Base-by-base conservation (phyloP, 2,113 vertebrate genomes). In the Archilochus colubris region DNA sequence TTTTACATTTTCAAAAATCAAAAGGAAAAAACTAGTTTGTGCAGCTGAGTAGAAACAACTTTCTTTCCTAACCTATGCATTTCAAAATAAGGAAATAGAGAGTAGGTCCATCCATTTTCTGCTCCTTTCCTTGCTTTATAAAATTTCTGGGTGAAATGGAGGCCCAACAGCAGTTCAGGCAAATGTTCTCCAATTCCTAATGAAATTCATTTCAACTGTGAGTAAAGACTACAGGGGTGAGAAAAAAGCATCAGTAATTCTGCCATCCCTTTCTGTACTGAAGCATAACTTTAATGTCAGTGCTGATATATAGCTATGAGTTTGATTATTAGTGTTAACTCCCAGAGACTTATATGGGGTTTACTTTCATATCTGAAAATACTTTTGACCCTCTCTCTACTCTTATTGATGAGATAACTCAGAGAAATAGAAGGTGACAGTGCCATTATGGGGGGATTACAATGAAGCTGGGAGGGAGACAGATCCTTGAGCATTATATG, bases 301-400 rank as follows among this genome's bases (percentile, higher is more conserved):
- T 70, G 80, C 74, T 97, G 95, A 95, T 95, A 88, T 90, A 96
- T 68, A 76, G 89, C 82, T 82, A 70, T 82, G 95, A 95, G 62
- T 91, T 93, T 91, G 55, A 94, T 95, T 93, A 91, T 95, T 94
- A 96, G 93, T 93, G 86, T 95, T 96, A 95, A 95, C 61, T 78
- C 86, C 61, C 25, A 1, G 89, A 95, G 89, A 95, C 82, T 94
- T 96, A 91, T 89, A 89, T 89, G 82, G 80, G 92, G 74, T 86
- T 96, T 95, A 82, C 79, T 93, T 96, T 94, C 74, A 86, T 93
- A 91, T 92, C 86, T 94, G 93, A 95, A 91, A 92, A 88, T 59
- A 88, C 91, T 76, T 76, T 81, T 96, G 94, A 94, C 91, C 92
- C 95, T 94, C 72, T 88, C 48, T 91, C 66, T 94, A 64, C 76